phyloP scores from a whole-genome alignment of 1,140 invertebrate species.

The Leptinotarsa undecemlineata region DNA sequence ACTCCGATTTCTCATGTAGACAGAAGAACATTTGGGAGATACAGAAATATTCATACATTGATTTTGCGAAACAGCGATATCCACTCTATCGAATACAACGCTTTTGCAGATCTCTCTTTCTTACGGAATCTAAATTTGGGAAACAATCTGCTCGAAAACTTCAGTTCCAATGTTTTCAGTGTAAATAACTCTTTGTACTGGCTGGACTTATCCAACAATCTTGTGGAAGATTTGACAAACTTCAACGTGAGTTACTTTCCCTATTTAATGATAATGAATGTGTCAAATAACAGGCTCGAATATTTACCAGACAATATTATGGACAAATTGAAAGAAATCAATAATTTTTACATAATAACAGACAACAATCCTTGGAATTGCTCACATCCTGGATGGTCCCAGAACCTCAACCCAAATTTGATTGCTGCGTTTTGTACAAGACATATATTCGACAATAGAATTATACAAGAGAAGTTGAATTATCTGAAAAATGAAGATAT shows the following conservation, averaged over 20 bases:
- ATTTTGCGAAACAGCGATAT: not conserved
- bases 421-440: slow-evolving; percentile 29
- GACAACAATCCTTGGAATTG: slow-evolving; percentile 41
- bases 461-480: not conserved
- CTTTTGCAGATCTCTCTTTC: slow-evolving; percentile 17
- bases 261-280: slow-evolving; percentile 26
- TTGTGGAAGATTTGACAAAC: slow-evolving; percentile 24
- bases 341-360: slow-evolving; percentile 30
- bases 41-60: slow-evolving; percentile 4
- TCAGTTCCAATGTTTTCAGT: slow-evolving; percentile 19
- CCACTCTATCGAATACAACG: slow-evolving; percentile 21
- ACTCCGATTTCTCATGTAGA: slow-evolving; percentile 2
- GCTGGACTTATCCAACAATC: slow-evolving; percentile 34
- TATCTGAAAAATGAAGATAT: not conserved
- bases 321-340: slow-evolving; percentile 23
- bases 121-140: slow-evolving; percentile 28
- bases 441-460: not conserved
- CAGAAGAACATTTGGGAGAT: slow-evolving; percentile 7
- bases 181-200: slow-evolving; percentile 19
- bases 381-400: slow-evolving; percentile 25
- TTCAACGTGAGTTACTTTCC: slow-evolving; percentile 32
- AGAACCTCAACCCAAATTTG: slow-evolving; percentile 23
- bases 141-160: slow-evolving; percentile 32
- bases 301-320: slow-evolving; percentile 30
- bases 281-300: slow-evolving; percentile 30